A percentile compares a stretch with the other conserved stretches of the same genome.
Conservation (phyloP, 1,140 invertebrate genomes). For the Nylanderia fulva region DNA sequence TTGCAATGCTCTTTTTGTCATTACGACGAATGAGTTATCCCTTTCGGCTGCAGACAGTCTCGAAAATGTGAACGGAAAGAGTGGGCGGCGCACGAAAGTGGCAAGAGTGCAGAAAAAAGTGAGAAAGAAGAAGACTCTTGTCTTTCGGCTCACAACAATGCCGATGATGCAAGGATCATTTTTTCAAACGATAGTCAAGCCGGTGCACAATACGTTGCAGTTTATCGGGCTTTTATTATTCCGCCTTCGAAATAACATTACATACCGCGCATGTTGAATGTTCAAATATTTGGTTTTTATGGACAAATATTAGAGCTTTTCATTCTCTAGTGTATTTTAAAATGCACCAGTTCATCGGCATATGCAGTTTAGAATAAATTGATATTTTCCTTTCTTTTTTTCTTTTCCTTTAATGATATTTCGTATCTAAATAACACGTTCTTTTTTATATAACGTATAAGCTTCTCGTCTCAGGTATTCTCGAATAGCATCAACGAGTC, state of each 20-base stretch:
- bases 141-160: conserved; percentile 68
- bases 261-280: conserved; percentile 35
- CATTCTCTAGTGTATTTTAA: conserved; percentile 5
- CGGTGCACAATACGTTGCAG: conserved; percentile 66
- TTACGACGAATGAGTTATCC: conserved; percentile 53
- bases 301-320: conserved; percentile 59
- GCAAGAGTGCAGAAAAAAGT: conserved; percentile 24
- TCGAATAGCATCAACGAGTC: not conserved
- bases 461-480: not conserved
- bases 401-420: not conserved
- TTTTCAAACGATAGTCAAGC: conserved; percentile 62
- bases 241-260: conserved; percentile 69
- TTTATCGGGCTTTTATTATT: conserved; percentile 79
- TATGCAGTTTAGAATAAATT: conserved; percentile 6
- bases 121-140: conserved; percentile 56
- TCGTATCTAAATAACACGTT: not conserved
- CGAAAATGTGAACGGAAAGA: conserved; percentile 43
- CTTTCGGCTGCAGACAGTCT: conserved; percentile 25
- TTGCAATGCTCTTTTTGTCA: conserved; percentile 48
- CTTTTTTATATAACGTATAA: not conserved
- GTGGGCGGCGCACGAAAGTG: conserved; percentile 26
- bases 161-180: conserved; percentile 48
- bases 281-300: conserved; percentile 61
- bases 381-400: not conserved
- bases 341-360: not conserved